phyloP scores from a whole-genome alignment of 2,888 invertebrate genomes.

The Tachina grossa region DNA sequence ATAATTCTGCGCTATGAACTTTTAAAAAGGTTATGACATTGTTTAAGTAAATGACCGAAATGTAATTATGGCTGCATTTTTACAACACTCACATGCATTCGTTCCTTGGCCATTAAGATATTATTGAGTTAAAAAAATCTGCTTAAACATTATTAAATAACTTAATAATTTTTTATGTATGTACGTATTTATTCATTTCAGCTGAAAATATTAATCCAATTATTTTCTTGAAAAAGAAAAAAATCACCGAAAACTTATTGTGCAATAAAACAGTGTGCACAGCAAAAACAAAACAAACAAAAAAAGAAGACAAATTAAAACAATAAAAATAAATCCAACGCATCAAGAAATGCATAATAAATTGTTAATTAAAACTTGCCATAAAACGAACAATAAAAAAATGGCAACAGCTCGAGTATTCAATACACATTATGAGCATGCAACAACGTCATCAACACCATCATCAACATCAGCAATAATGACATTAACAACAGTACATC shows the following conservation, averaged over 20 bases:
- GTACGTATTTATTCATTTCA: slow-evolving; percentile 9
- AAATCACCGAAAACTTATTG: not conserved
- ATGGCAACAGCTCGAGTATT: slow-evolving; percentile 41
- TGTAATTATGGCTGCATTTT: too few relatives aligned
- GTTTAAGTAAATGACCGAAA: too few relatives aligned
- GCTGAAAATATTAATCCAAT: slow-evolving; percentile 6
- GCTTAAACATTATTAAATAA: not conserved
- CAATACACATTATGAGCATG: slow-evolving; percentile 36
- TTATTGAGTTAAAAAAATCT: not conserved
- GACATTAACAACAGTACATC: slow-evolving; percentile 29
- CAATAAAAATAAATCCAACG: slow-evolving; percentile 24
- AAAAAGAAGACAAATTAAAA: slow-evolving; percentile 11
- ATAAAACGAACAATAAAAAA: slow-evolving; percentile 52
- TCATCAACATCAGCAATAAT: slow-evolving; percentile 15
- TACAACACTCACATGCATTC: too few relatives aligned
- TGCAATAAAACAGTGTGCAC: not conserved
- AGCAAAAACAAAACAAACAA: slow-evolving; percentile 1
- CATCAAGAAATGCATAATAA: slow-evolving; percentile 62
- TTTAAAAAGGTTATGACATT: too few relatives aligned
- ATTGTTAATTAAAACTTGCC: slow-evolving; percentile 57
- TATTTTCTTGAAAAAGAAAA: not conserved
- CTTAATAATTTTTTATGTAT: not conserved
- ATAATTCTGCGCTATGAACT: too few relatives aligned
- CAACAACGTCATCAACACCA: not conserved
- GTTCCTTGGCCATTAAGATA: too few relatives aligned